Conservation (phyloP, 2,797 vertebrate genomes). For the Thamnophis elegans region DNA sequence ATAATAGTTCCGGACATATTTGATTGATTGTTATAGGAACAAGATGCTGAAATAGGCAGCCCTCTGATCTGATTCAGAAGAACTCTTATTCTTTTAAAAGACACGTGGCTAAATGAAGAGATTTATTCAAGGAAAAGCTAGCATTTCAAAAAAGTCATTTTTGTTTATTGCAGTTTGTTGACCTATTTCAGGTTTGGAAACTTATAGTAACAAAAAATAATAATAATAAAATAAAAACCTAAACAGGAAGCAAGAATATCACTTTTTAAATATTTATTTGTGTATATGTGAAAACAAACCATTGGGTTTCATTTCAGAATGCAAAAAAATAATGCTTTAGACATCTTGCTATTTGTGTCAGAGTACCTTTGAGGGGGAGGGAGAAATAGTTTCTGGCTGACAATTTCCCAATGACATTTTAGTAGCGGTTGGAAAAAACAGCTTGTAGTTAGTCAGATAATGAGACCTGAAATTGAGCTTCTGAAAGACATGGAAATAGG, state of each 20-base stretch:
- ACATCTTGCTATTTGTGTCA: constrained; percentile 9
- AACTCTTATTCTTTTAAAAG: background rate
- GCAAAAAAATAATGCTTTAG: background rate
- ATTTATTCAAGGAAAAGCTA: background rate
- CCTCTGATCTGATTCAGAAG: background rate
- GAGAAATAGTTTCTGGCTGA: constrained; percentile 1
- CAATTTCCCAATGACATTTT: constrained; percentile 26
- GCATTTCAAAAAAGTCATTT: background rate
- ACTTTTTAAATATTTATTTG: background rate
- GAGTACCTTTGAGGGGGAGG: background rate
- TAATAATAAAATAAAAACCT: background rate
- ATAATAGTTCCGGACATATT: background rate
- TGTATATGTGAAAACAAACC: background rate
- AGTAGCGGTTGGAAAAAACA: constrained; percentile 20
- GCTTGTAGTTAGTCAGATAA: constrained; percentile 20
- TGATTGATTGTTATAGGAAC: background rate
- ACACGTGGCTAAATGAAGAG: background rate
- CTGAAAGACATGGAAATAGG: background rate
- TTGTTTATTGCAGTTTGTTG: background rate
- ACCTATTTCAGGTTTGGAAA: constrained; percentile 1
- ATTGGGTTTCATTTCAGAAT: background rate
- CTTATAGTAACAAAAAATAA: background rate
- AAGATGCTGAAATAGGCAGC: background rate
- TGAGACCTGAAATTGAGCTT: constrained; percentile 21
- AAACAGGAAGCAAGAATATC: background rate